Evolutionary conservation across 2,113 vertebrate genomes (phyloP).

Genomic region (Ciconia stormi): DNA sequence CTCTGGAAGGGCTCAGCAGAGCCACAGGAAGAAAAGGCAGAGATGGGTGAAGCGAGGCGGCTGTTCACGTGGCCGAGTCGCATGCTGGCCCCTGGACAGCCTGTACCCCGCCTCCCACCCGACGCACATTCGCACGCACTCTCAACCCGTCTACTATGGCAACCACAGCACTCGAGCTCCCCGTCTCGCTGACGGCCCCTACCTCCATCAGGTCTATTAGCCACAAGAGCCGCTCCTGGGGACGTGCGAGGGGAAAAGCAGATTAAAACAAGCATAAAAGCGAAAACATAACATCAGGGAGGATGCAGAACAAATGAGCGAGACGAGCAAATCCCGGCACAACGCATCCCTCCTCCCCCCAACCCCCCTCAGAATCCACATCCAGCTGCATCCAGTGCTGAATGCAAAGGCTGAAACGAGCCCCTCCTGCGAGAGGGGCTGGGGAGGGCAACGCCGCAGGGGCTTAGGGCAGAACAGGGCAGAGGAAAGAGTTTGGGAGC

Average conservation of each 20-base stretch:
- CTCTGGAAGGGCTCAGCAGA: background rate
- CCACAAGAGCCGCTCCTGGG: constrained; percentile 95
- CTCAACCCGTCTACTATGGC: background rate
- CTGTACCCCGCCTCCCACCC: background rate
- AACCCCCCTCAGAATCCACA: background rate
- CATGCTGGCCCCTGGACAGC: background rate
- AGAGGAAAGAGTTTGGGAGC: background rate
- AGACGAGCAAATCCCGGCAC: background rate
- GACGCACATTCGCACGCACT: background rate
- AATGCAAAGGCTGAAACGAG: background rate
- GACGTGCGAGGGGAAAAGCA: background rate
- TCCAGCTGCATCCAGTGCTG: background rate
- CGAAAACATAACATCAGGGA: constrained; percentile 8
- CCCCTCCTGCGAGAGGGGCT: background rate
- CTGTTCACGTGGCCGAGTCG: background rate
- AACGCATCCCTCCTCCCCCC: rapidly evolving
- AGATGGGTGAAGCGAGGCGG: background rate
- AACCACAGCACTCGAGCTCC: constrained; percentile 39
- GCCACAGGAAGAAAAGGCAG: background rate
- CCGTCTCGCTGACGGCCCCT: constrained; percentile 60
- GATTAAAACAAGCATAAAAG: constrained; percentile 2
- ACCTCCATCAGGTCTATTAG: constrained; percentile 99
- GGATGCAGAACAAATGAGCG: background rate
- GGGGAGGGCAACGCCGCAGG: background rate
- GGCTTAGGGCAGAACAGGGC: background rate